phyloP scores from a whole-genome alignment of 2,113 vertebrate genomes.

The Oxyura jamaicensis region DNA sequence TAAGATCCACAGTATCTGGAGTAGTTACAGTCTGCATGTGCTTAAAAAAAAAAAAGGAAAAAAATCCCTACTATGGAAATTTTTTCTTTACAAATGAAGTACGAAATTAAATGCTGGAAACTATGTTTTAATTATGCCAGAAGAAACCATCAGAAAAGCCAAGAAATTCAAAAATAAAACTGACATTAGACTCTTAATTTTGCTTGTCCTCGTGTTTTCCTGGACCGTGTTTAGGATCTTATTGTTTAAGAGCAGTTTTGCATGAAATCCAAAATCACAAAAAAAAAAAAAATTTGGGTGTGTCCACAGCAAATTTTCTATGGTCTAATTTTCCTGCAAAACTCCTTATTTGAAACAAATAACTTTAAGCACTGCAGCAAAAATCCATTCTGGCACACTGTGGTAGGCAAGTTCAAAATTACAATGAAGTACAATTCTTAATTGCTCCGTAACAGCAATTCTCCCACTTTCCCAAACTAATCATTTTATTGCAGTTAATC shows the following conservation, averaged over 20 bases:
- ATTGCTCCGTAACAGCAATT: constrained; percentile 76
- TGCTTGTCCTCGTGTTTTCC: constrained; percentile 67
- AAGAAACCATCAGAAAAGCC: constrained; percentile 66
- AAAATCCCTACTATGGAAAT: constrained; percentile 37
- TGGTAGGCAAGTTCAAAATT: constrained; percentile 75
- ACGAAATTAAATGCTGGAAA: constrained; percentile 78
- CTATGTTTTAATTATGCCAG: constrained; percentile 60
- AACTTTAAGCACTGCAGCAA: constrained; percentile 67
- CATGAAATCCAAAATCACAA: constrained; percentile 65
- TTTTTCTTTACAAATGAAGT: constrained; percentile 69
- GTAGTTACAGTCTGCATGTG: constrained; percentile 15
- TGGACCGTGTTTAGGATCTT: constrained; percentile 63
- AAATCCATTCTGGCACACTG: constrained; percentile 46
- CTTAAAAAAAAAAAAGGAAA: background rate
- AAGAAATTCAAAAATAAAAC: constrained; percentile 70
- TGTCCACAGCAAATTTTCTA: constrained; percentile 78
- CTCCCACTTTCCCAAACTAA: constrained; percentile 70
- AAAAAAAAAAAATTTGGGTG: constrained; percentile 74
- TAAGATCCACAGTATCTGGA: constrained; percentile 40
- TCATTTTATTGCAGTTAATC: constrained; percentile 36
- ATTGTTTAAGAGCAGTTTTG: constrained; percentile 72
- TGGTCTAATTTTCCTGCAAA: constrained; percentile 66
- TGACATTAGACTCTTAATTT: constrained; percentile 47
- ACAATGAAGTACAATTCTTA: constrained; percentile 78
- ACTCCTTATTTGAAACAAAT: constrained; percentile 59